Evolutionary conservation across 2,113 vertebrate species (phyloP).

Genomic region (Hippolais icterina): DNA sequence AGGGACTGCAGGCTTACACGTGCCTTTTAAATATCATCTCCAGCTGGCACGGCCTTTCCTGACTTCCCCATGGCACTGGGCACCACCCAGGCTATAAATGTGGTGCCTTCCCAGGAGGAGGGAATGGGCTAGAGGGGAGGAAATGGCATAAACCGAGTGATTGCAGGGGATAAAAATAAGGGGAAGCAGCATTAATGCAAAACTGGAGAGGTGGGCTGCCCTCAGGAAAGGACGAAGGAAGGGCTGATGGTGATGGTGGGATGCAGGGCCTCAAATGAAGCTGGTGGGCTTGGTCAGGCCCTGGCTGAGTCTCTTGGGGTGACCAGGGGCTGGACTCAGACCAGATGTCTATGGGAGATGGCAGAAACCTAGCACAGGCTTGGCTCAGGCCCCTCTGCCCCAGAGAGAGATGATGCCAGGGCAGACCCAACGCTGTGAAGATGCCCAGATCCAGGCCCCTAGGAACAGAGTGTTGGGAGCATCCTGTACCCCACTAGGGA

Average conservation of each 20-base stretch:
- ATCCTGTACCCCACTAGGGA: fast-evolving
- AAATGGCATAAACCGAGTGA: neutral
- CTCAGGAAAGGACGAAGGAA: neutral
- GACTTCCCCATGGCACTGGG: fast-evolving
- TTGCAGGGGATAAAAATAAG: neutral
- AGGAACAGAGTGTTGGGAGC: neutral
- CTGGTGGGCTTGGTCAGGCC: neutral
- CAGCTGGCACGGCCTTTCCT: neutral
- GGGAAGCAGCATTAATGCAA: neutral
- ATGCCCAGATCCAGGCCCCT: neutral
- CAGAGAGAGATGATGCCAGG: too few relatives aligned
- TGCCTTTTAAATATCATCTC: neutral
- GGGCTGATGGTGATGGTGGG: neutral
- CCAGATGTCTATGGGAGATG: neutral
- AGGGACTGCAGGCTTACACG: neutral
- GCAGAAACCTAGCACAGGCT: neutral
- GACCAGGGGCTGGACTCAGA: too few relatives aligned
- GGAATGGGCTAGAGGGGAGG: neutral
- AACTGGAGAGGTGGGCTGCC: neutral
- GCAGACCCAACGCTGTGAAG: neutral
- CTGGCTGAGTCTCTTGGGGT: neutral
- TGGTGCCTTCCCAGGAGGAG: neutral
- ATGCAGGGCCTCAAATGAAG: neutral
- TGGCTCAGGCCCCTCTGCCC: neutral
- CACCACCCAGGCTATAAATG: neutral